These are phyloP conservation scores for Hedya salicella DNA, from an alignment of 2,888 invertebrate genomes.

Conservation along the genomic window DNA sequence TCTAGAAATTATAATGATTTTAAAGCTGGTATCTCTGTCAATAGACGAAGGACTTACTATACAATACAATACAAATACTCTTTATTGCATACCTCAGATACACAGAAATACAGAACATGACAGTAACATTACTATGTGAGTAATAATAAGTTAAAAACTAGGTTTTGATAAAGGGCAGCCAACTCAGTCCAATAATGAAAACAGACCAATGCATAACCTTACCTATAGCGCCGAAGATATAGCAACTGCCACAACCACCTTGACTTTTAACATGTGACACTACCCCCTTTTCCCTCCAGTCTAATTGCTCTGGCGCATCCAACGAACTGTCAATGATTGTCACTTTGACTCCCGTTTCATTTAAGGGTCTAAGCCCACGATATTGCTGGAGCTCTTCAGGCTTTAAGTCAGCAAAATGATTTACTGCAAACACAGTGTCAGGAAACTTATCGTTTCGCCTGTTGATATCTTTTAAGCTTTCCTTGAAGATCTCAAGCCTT, in stretches of 20 bases:
- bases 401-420: slow-evolving; percentile 16
- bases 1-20: too few relatives aligned
- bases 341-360: not conserved
- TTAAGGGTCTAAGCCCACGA: not conserved
- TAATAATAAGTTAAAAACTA: too few relatives aligned
- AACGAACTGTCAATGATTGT: not conserved
- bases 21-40: too few relatives aligned
- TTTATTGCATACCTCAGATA: too few relatives aligned
- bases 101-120: too few relatives aligned
- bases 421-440: slow-evolving; percentile 7
- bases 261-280: slow-evolving; percentile 87
- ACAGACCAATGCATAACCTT: not conserved
- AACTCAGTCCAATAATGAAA: too few relatives aligned
- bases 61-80: too few relatives aligned
- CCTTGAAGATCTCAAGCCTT: slow-evolving; percentile 25
- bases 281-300: slow-evolving; percentile 9
- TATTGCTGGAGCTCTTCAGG: slow-evolving; percentile 1
- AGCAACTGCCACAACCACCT: slow-evolving; percentile 91
- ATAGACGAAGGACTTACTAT: too few relatives aligned
- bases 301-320: not conserved
- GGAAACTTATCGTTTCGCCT: not conserved
- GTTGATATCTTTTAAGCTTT: slow-evolving; percentile 11
- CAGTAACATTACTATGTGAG: too few relatives aligned
- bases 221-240: slow-evolving; percentile 78
- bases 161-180: too few relatives aligned